Base-by-base conservation (phyloP, 2,888 invertebrate genomes). In the Amitus sp. region DNA sequence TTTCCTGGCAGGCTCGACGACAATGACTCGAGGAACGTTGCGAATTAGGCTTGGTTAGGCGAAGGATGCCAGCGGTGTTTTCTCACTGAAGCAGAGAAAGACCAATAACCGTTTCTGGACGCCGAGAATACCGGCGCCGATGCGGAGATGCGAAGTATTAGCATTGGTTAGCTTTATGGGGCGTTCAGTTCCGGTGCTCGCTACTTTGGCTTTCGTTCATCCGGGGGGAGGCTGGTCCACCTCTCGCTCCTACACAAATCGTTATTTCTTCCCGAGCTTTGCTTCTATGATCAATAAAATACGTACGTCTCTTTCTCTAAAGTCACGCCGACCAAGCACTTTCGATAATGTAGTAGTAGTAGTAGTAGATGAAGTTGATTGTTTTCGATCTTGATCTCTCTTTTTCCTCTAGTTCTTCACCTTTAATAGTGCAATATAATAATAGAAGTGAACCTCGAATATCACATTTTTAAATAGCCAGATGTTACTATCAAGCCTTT, bases 131-230 rank as follows among this genome's bases (percentile, higher is more conserved):
- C 65, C 73, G 71, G 75, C 77, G 79, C 77, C 76, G 75, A 70
- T 79, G 78, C 73, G 69, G 74, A 75, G 77, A 79, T 73, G 70
- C 76, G 74, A 78, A 75, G 77, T 85, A 86, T 86, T 86, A 86
- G 85, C 85, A 85, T 86, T 85, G 85, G 85, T 85, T 85, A 84
- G 84, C 83, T 86, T 86, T 86, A 86, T 86, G 85, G 85, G 78
- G 85, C 86, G 83, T 86, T 84, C 84, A 86, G 78, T 82, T 82
- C 82, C 82, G 81, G 74, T 68, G 69, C 71, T 76, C 71, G 68
- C 65, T 59, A 49, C 60, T 52, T 53, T 62, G 34, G 66, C 65
- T 62, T 62, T 53, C 47, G 66, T 52, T 47, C 33, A n/a, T 30
- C 19, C 23, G 20, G 45, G n/a, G 19, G 17, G 18, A 6, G 19